Evolutionary conservation across 2,113 vertebrate genomes (phyloP).

Genomic region (Chlamydotis undulata): DNA sequence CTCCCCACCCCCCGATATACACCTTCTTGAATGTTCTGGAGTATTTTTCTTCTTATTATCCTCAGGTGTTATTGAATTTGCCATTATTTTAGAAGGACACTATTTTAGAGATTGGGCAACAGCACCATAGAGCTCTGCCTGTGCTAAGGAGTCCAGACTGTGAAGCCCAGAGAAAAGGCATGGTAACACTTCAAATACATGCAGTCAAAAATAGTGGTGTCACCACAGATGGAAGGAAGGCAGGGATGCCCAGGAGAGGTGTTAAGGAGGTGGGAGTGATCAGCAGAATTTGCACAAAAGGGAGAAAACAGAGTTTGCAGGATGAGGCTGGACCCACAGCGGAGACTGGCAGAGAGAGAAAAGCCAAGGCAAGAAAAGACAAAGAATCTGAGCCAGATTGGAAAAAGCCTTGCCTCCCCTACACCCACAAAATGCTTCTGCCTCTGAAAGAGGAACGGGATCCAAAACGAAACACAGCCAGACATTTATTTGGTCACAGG

Average conservation of each 20-base stretch:
- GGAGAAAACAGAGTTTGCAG: not conserved
- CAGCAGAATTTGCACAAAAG: constrained; percentile 17
- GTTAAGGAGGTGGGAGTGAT: constrained; percentile 16
- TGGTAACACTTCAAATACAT: not conserved
- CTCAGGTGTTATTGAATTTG: not conserved
- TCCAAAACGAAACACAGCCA: not conserved
- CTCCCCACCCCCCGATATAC: not conserved
- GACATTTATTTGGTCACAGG: not conserved
- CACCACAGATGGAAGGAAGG: constrained; percentile 17
- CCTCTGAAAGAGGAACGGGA: not conserved
- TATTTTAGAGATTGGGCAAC: not conserved
- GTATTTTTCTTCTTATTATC: not conserved
- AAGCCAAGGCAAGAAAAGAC: not conserved
- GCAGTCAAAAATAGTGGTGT: not conserved
- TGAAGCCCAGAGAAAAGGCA: not conserved
- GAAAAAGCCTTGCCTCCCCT: not conserved
- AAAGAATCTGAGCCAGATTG: not conserved
- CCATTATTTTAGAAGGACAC: not conserved
- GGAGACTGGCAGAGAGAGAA: not conserved
- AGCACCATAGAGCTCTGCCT: not conserved
- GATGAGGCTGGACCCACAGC: not conserved
- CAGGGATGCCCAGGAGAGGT: not conserved
- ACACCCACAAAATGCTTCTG: not conserved
- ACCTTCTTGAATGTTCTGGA: not conserved
- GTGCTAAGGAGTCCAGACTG: not conserved